Conservation (phyloP, 1,140 invertebrate genomes). For the Eriocheir sinensis region DNA sequence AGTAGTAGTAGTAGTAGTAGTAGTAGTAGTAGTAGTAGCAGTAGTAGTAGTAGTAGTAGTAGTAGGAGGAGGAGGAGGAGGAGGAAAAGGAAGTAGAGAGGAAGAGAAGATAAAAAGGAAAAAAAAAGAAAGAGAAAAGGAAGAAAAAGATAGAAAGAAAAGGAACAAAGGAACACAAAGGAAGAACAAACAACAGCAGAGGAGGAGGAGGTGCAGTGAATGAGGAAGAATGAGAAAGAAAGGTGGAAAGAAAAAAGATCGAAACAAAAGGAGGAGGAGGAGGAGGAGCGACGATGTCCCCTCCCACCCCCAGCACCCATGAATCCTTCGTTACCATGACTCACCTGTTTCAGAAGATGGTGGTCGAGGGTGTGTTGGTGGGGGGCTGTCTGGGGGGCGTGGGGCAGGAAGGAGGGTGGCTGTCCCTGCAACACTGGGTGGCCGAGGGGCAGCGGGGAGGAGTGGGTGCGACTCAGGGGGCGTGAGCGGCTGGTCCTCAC, state of each 20-base stretch:
- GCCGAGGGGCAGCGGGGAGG: constrained; percentile 95
- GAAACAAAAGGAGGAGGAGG: too few relatives aligned
- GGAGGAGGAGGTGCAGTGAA: too few relatives aligned
- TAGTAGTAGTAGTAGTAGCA: constrained; percentile 33
- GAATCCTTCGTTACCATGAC: background rate
- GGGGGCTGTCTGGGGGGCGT: constrained; percentile 82
- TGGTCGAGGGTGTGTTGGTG: constrained; percentile 85
- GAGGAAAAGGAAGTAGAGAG: background rate
- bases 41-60: constrained; percentile 37
- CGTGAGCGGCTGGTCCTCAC: constrained; percentile 89
- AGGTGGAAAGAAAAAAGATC: too few relatives aligned
- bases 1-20: constrained; percentile 7
- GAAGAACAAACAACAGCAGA: too few relatives aligned
- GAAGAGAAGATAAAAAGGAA: background rate
- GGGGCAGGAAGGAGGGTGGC: constrained; percentile 84
- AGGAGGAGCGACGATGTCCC: too few relatives aligned
- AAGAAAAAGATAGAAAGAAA: background rate
- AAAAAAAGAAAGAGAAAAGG: background rate
- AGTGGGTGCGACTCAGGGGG: constrained; percentile 95
- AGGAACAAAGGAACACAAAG: too few relatives aligned
- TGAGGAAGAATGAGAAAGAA: too few relatives aligned
- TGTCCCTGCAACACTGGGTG: constrained; percentile 91
- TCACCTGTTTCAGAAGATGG: constrained; percentile 86
- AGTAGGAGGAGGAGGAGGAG: too few relatives aligned
- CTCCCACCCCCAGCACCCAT: too few relatives aligned